Conservation (phyloP, 2,113 vertebrate genomes). For the Pomatostomus ruficeps region DNA sequence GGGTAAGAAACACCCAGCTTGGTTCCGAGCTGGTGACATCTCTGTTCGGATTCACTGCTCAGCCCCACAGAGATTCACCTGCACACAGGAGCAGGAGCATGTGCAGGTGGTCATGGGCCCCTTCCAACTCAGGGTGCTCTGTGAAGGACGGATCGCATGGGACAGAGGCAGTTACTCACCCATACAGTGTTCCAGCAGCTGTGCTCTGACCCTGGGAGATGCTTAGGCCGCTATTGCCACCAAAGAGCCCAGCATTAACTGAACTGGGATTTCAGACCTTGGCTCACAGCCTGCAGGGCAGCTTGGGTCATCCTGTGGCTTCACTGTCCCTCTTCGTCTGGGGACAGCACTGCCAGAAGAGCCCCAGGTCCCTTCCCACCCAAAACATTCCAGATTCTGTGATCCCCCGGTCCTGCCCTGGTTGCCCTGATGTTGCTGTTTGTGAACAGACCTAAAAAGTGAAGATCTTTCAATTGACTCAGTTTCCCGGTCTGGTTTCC, state of each 20-base stretch:
- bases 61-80: neutral
- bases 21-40: neutral
- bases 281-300: neutral
- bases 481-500: neutral
- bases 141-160: neutral
- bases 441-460: neutral
- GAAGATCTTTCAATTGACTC: neutral
- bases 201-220: neutral
- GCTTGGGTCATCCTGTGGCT: neutral
- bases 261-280: neutral
- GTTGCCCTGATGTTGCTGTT: neutral
- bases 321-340: neutral
- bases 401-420: neutral
- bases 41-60: neutral
- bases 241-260: neutral
- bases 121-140: neutral
- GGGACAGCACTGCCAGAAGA: neutral
- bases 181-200: neutral
- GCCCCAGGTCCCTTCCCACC: neutral
- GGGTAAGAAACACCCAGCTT: neutral
- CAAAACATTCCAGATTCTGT: neutral
- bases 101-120: accelerated
- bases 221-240: neutral
- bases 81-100: neutral
- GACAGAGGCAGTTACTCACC: neutral